Conservation (phyloP, 53 echinoderm and acorn worm genomes). For the Crossaster papposus region DNA sequence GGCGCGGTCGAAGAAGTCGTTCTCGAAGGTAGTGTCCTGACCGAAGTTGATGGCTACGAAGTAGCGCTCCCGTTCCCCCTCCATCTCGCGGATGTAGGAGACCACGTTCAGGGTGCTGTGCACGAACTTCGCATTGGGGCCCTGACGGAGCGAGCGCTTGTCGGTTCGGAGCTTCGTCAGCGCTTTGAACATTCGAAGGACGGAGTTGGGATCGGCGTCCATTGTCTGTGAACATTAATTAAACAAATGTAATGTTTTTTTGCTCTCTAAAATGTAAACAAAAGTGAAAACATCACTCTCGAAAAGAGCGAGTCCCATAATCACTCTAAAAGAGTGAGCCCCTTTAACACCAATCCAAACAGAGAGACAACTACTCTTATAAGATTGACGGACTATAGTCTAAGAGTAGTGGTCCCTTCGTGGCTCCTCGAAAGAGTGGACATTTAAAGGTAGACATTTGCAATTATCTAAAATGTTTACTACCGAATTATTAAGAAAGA, state of each 20-base stretch:
- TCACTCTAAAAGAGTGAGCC: too few relatives aligned
- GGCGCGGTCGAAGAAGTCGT: constrained; percentile 65
- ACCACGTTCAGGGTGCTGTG: constrained; percentile 66
- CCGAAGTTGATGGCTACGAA: constrained; percentile 85
- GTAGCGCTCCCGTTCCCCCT: constrained; percentile 54
- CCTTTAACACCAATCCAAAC: too few relatives aligned
- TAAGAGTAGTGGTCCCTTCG: too few relatives aligned
- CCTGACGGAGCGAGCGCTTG: constrained; percentile 66
- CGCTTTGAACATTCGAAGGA: constrained; percentile 72
- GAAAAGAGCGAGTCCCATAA: too few relatives aligned
- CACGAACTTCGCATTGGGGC: constrained; percentile 44
- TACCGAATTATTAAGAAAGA: too few relatives aligned
- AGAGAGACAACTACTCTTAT: too few relatives aligned
- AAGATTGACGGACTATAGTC: too few relatives aligned
- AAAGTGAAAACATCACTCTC: neutral
- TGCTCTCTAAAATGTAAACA: too few relatives aligned
- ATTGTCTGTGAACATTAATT: constrained; percentile 51
- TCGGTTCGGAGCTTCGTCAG: constrained; percentile 70
- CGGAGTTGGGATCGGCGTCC: constrained; percentile 59
- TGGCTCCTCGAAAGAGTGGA: too few relatives aligned
- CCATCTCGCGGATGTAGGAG: constrained; percentile 78
- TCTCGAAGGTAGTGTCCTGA: constrained; percentile 44
- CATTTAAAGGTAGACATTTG: too few relatives aligned
- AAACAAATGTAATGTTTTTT: neutral
- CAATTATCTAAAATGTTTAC: too few relatives aligned